Evolutionary conservation across 1,140 invertebrate genomes (phyloP).

Genomic region (Anoplolepis gracilipes): DNA sequence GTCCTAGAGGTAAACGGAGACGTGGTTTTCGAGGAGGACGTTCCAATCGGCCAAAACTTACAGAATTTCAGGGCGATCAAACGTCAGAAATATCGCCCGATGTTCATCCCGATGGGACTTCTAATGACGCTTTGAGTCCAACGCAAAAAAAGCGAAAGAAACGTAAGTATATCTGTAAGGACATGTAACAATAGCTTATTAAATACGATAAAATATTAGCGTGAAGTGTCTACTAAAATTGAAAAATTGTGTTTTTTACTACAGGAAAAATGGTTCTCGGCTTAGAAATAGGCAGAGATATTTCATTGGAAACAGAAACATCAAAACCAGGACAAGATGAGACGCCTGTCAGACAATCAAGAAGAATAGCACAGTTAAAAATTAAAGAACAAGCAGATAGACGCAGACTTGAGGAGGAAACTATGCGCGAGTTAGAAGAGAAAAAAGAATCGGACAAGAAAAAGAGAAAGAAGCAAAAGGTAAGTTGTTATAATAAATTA

Average conservation of each 20-base stretch:
- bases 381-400: conserved; percentile 93
- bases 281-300: conserved; percentile 86
- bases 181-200: neutral
- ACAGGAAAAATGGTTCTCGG: conserved; percentile 85
- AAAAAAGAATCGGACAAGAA: conserved; percentile 86
- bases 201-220: neutral
- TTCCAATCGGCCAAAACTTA: conserved; percentile 54
- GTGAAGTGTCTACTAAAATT: conserved; percentile 5
- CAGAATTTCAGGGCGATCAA: conserved; percentile 46
- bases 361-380: conserved; percentile 93
- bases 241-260: conserved; percentile 38
- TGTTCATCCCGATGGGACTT: conserved; percentile 50
- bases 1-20: conserved; percentile 80
- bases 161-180: conserved; percentile 58
- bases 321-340: conserved; percentile 67
- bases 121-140: conserved; percentile 39
- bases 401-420: conserved; percentile 90
- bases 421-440: conserved; percentile 88
- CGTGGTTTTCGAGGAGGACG: conserved; percentile 66
- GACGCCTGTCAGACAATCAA: conserved; percentile 90
- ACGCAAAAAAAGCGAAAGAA: conserved; percentile 75
- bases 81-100: conserved; percentile 43
- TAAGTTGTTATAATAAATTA: conserved; percentile 58
- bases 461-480: conserved; percentile 81
- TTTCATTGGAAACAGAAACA: conserved; percentile 68